Conservation (phyloP, 2,113 vertebrate genomes). For the Mellivora capensis region DNA sequence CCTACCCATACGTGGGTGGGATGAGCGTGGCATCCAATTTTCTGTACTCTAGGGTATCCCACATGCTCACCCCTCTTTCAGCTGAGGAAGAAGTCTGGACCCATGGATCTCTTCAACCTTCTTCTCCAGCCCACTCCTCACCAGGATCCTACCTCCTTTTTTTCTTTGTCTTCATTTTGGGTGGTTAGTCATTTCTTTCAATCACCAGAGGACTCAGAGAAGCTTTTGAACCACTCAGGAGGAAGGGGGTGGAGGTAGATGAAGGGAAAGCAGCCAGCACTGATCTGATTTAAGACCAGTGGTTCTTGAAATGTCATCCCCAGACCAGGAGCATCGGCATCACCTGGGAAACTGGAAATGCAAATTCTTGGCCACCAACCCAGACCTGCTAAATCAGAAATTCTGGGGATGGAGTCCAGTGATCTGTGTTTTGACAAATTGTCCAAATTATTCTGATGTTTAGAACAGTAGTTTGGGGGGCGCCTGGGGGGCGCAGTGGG, state of each 20-base stretch:
- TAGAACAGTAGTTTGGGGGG: neutral
- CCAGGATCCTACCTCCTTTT: neutral
- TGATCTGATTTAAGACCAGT: neutral
- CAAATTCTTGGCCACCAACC: neutral
- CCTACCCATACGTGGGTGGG: neutral
- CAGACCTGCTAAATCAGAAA: neutral
- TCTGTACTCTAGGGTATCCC: neutral
- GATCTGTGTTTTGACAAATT: neutral
- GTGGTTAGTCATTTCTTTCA: neutral
- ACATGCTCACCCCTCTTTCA: neutral
- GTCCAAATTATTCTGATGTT: neutral
- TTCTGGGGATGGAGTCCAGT: neutral
- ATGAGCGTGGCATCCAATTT: neutral
- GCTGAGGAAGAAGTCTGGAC: neutral
- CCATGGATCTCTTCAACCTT: neutral
- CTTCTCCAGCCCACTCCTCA: neutral
- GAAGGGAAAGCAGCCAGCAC: neutral
- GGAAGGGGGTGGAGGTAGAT: neutral
- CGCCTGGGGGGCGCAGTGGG: too few relatives aligned
- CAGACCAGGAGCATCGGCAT: neutral
- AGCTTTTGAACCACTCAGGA: neutral
- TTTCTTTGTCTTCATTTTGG: neutral
- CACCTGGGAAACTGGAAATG: neutral
- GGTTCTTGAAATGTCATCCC: neutral
- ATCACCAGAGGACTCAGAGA: neutral